A percentile compares a stretch with the other conserved stretches of the same genome.
Conservation (phyloP, 2,797 vertebrate genomes). For the Rachycentron canadum region DNA sequence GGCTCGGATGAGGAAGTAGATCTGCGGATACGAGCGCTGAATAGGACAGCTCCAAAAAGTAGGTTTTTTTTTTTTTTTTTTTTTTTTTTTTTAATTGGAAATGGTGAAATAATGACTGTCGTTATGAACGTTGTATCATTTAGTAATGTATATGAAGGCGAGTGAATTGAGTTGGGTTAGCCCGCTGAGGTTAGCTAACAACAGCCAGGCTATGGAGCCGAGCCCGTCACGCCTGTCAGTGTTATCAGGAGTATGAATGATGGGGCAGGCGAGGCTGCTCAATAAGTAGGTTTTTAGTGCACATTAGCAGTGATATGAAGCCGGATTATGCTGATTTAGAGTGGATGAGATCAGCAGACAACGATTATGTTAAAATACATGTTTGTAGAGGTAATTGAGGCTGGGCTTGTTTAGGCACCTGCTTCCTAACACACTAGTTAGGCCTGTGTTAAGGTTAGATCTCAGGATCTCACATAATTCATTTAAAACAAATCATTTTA, state of each 20-base stretch:
- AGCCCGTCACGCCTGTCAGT: conserved; percentile 60
- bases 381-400: too few relatives aligned
- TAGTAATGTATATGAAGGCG: fast-evolving
- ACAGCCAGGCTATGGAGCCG: conserved; percentile 36
- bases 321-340: background rate
- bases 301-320: background rate
- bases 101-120: background rate
- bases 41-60: conserved; percentile 42
- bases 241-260: conserved; percentile 41
- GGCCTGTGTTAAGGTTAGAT: conserved; percentile 27
- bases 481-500: background rate
- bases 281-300: background rate
- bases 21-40: background rate
- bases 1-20: conserved; percentile 77
- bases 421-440: conserved; percentile 15
- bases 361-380: background rate
- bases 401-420: conserved; percentile 20
- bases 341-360: background rate
- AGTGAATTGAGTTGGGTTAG: background rate
- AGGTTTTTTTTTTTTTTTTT: conserved; percentile 31
- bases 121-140: fast-evolving
- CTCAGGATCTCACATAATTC: background rate
- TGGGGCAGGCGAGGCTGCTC: conserved; percentile 38
- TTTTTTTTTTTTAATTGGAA: too few relatives aligned
- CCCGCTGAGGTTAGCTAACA: conserved; percentile 35